Evolutionary conservation across 2,888 invertebrate species (phyloP).

Genomic region (Salpingus planirostris): DNA sequence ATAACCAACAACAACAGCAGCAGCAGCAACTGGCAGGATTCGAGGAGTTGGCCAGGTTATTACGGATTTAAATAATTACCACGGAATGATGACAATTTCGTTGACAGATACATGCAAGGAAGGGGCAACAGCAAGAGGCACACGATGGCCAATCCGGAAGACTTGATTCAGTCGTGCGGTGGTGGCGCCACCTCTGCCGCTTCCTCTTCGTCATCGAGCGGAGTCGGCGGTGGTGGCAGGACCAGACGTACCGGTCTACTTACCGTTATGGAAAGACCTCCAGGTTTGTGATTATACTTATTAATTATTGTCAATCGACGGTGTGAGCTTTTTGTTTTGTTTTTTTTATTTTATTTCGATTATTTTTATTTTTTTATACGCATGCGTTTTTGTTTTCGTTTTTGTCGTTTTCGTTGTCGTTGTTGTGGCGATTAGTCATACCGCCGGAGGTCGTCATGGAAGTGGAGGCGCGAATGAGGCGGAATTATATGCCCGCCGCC

Average conservation of each 20-base stretch:
- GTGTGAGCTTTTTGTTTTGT: slow-evolving; percentile 13
- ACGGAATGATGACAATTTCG: too few species aligned
- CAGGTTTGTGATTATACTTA: slow-evolving; percentile 50
- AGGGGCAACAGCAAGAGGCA: slow-evolving; percentile 69
- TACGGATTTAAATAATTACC: too few species aligned
- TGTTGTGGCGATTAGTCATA: slow-evolving; percentile 69
- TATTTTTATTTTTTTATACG: slow-evolving; percentile 5
- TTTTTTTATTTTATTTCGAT: slow-evolving; percentile 12
- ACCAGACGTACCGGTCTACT: slow-evolving; percentile 74
- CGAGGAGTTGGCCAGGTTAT: slow-evolving; percentile 46
- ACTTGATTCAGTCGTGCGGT: slow-evolving; percentile 40
- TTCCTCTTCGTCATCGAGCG: too few species aligned
- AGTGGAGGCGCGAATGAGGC: slow-evolving; percentile 76
- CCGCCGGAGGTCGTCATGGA: slow-evolving; percentile 83
- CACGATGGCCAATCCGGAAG: slow-evolving; percentile 69
- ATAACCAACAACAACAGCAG: too few species aligned
- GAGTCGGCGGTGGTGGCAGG: slow-evolving; percentile 41
- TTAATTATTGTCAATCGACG: slow-evolving; percentile 1
- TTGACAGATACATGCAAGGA: slow-evolving; percentile 71
- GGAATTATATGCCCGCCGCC: slow-evolving; percentile 69
- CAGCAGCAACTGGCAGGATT: slow-evolving; percentile 37
- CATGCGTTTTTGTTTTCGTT: slow-evolving; percentile 25
- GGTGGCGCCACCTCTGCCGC: too few species aligned
- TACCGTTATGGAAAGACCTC: slow-evolving; percentile 79
- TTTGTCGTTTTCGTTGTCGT: slow-evolving; percentile 28